A percentile compares a stretch with the other conserved stretches of the same genome.
Conservation (phyloP, 2,888 invertebrate genomes). For the Drosophila demipolita region DNA sequence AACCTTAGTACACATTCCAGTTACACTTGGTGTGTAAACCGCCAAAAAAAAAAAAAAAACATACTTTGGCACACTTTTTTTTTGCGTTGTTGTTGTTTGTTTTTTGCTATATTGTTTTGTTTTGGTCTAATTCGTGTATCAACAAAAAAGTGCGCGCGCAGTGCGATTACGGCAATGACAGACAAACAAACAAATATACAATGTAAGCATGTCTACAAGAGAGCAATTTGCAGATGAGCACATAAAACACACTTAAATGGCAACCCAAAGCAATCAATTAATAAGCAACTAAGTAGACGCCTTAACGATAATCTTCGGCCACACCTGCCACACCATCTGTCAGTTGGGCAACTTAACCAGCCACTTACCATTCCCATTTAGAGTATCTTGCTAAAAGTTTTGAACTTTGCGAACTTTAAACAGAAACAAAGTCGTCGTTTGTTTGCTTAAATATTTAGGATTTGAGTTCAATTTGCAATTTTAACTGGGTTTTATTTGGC, state of each 20-base stretch:
- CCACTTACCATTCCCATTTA: slow-evolving; percentile 27
- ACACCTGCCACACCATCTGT: slow-evolving; percentile 36
- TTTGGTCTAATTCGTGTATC: slow-evolving; percentile 31
- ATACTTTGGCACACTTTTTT: slow-evolving; percentile 20
- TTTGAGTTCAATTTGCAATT: slow-evolving; percentile 10
- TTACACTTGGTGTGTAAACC: slow-evolving; percentile 4
- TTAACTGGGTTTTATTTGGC: neutral
- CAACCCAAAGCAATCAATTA: slow-evolving; percentile 38
- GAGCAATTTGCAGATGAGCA: slow-evolving; percentile 19
- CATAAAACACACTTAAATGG: slow-evolving; percentile 9
- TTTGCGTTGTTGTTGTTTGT: slow-evolving; percentile 1
- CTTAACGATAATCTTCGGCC: slow-evolving; percentile 13
- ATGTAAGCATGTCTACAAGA: neutral
- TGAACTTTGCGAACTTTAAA: slow-evolving; percentile 41
- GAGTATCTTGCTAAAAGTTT: slow-evolving; percentile 33
- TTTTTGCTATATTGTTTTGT: slow-evolving; percentile 9
- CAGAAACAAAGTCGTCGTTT: slow-evolving; percentile 29
- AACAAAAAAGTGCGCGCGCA: slow-evolving; percentile 26
- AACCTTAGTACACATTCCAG: neutral
- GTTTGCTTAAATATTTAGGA: slow-evolving; percentile 2
- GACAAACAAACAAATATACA: slow-evolving; percentile 13
- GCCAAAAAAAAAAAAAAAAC: neutral
- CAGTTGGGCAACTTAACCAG: slow-evolving; percentile 31
- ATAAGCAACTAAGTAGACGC: slow-evolving; percentile 16
- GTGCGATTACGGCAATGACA: slow-evolving; percentile 23